These are phyloP conservation scores for Nycticorax nycticorax DNA, from an alignment of 2,113 vertebrate genomes.

Conservation along the genomic window DNA sequence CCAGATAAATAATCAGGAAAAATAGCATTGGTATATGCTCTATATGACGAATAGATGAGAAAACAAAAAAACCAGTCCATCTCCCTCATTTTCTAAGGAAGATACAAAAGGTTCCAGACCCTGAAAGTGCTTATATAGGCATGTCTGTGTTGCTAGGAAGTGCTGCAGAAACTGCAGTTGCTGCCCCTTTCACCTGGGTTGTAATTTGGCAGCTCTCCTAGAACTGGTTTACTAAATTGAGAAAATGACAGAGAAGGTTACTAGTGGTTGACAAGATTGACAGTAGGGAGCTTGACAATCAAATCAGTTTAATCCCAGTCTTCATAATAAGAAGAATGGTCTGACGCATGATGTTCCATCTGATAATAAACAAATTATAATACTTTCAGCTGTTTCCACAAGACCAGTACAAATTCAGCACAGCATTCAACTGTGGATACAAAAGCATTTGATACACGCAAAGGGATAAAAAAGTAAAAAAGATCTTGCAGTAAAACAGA, in stretches of 20 bases:
- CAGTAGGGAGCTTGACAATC: neutral
- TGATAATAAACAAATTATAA: neutral
- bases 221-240: neutral
- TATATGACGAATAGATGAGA: neutral
- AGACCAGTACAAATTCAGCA: neutral
- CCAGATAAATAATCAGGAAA: neutral
- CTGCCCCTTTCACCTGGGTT: neutral
- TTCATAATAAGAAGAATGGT: neutral
- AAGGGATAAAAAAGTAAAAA: neutral
- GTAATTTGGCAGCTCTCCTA: neutral
- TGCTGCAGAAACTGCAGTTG: neutral
- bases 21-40: neutral
- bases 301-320: neutral
- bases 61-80: neutral
- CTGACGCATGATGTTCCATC: neutral
- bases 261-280: neutral
- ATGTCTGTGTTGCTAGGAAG: neutral
- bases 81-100: neutral
- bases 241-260: neutral
- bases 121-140: neutral
- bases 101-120: neutral
- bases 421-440: neutral
- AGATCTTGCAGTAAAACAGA: neutral
- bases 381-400: neutral
- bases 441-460: neutral